These are phyloP conservation scores for Oreochromis spilurus DNA, from an alignment of 2,113 vertebrate species.

Conservation along the genomic window DNA sequence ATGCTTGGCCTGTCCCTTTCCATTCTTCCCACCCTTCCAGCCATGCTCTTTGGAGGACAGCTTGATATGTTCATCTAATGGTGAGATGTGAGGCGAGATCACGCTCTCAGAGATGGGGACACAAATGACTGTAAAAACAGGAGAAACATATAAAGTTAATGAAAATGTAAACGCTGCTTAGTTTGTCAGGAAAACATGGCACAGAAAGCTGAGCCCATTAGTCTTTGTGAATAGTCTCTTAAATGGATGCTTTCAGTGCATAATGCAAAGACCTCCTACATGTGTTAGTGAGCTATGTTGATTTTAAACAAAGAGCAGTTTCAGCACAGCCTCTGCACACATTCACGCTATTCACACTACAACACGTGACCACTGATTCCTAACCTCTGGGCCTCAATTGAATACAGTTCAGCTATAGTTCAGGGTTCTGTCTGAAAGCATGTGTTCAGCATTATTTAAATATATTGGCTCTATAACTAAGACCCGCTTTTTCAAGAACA, in stretches of 20 bases:
- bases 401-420: background rate
- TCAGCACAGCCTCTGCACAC: background rate
- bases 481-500: background rate
- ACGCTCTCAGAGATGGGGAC: constrained; percentile 85
- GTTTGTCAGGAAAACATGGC: background rate
- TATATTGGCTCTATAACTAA: background rate
- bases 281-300: background rate
- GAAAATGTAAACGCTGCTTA: background rate
- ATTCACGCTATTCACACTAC: background rate
- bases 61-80: constrained; percentile 81
- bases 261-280: background rate
- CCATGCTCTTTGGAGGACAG: constrained; percentile 83
- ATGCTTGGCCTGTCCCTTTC: constrained; percentile 81
- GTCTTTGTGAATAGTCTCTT: background rate
- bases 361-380: background rate
- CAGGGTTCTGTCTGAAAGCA: constrained; percentile 7
- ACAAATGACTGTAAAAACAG: constrained; percentile 79
- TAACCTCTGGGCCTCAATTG: background rate
- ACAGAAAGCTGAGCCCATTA: background rate
- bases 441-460: constrained; percentile 36
- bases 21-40: constrained; percentile 80
- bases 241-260: background rate
- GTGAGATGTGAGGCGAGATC: constrained; percentile 84
- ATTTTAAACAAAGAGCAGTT: background rate
- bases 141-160: background rate